Evolutionary conservation across 64 coral and sea anemone genomes (phyloP).

Genomic region (Pachyseris speciosa): DNA sequence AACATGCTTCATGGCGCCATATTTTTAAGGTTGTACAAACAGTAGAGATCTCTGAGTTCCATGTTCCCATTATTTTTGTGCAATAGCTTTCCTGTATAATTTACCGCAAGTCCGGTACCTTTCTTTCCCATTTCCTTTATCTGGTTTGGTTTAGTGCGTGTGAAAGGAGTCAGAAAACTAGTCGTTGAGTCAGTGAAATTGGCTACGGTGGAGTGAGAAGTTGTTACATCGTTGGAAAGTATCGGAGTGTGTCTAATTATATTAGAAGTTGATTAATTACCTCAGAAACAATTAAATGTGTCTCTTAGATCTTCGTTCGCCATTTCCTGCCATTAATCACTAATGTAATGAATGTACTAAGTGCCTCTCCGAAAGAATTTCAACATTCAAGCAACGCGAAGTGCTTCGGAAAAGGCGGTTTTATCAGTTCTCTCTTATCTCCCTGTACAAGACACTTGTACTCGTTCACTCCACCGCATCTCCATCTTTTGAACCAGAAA

Average conservation of each 20-base stretch:
- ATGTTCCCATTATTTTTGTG: no score
- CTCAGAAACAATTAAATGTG: slow-evolving; percentile 11
- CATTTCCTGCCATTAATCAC: slow-evolving; percentile 57
- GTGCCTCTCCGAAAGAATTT: neutral
- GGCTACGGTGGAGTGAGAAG: neutral
- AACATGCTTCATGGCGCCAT: neutral
- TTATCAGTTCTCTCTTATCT: neutral
- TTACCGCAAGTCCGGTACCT: no score
- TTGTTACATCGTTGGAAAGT: neutral
- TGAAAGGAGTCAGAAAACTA: neutral
- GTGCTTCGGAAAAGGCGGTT: neutral
- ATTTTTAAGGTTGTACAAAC: neutral
- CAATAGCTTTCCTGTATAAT: no score
- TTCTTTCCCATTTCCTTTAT: neutral
- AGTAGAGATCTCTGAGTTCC: neutral
- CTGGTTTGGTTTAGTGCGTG: no score
- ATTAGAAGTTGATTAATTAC: slow-evolving; percentile 52
- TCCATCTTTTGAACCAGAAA: neutral
- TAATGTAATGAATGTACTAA: slow-evolving; percentile 11
- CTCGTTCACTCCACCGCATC: no score
- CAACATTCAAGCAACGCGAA: neutral
- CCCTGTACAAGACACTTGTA: neutral
- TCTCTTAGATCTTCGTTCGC: slow-evolving; percentile 26
- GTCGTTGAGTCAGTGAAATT: neutral
- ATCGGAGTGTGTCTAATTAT: slow-evolving; percentile 21